Evolutionary conservation across 2,888 invertebrate species (phyloP).

Genomic region (Mellilla xanthometata): DNA sequence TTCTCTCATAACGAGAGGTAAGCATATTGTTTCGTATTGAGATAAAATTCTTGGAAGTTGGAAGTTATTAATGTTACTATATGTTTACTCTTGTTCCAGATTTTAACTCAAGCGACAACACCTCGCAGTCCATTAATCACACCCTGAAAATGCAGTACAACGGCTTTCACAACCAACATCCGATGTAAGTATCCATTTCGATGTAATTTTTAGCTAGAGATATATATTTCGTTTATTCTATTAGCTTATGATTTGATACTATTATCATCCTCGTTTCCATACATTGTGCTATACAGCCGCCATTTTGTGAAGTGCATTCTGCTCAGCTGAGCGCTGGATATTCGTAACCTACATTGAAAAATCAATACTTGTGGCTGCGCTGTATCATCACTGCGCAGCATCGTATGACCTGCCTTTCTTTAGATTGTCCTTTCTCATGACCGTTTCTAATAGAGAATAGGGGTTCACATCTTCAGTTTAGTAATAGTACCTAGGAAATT

Average conservation of each 20-base stretch:
- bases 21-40: slow-evolving; percentile 32
- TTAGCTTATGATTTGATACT: no score
- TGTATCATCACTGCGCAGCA: slow-evolving; percentile 6
- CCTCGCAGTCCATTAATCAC: slow-evolving; percentile 52
- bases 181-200: slow-evolving; percentile 58
- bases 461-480: no score
- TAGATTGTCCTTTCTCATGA: not conserved
- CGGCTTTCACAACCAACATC: slow-evolving; percentile 79
- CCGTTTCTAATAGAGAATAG: no score
- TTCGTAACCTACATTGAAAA: slow-evolving; percentile 41
- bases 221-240: no score
- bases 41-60: not conserved
- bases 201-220: no score
- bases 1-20: slow-evolving; percentile 80
- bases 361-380: slow-evolving; percentile 32
- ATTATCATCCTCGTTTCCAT: slow-evolving; percentile 24
- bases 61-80: slow-evolving; percentile 1
- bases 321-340: slow-evolving; percentile 64
- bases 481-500: no score
- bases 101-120: slow-evolving; percentile 64
- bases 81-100: slow-evolving; percentile 56
- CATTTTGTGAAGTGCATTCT: slow-evolving; percentile 77
- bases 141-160: slow-evolving; percentile 74
- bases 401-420: not conserved
- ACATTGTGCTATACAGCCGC: slow-evolving; percentile 53